Conservation (phyloP, 2,113 vertebrate species). For the Varanus salvator region DNA sequence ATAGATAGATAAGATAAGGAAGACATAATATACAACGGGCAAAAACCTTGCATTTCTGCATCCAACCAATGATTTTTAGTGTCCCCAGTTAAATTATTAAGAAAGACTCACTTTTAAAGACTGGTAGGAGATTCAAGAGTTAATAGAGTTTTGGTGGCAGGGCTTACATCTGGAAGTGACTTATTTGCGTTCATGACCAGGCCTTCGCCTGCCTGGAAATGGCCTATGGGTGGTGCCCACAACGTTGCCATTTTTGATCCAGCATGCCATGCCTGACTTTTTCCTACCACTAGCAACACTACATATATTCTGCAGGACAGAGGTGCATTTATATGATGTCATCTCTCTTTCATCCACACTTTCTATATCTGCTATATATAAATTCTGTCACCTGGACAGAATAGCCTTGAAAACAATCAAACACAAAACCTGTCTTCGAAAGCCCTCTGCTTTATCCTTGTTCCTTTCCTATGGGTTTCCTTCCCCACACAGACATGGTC, state of each 20-base stretch:
- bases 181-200: not conserved
- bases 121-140: constrained; percentile 28
- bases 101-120: not conserved
- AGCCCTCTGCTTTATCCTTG: not conserved
- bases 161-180: not conserved
- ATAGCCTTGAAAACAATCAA: not conserved
- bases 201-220: rapidly evolving
- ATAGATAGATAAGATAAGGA: not conserved
- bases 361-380: constrained; percentile 9
- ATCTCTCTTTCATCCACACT: not conserved
- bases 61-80: not conserved
- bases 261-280: not conserved
- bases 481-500: too few relatives aligned
- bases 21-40: not conserved
- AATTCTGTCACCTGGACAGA: not conserved
- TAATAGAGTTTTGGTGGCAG: not conserved
- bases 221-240: not conserved
- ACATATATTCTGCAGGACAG: not conserved
- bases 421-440: not conserved
- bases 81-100: not conserved
- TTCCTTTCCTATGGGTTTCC: not conserved
- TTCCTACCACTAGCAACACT: not conserved
- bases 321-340: not conserved
- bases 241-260: not conserved
- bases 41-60: not conserved